A percentile compares a stretch with the other conserved stretches of the same genome.
These are phyloP conservation scores for Polia nebulosa DNA, from an alignment of 2,888 invertebrate species.

Conservation along the genomic window DNA sequence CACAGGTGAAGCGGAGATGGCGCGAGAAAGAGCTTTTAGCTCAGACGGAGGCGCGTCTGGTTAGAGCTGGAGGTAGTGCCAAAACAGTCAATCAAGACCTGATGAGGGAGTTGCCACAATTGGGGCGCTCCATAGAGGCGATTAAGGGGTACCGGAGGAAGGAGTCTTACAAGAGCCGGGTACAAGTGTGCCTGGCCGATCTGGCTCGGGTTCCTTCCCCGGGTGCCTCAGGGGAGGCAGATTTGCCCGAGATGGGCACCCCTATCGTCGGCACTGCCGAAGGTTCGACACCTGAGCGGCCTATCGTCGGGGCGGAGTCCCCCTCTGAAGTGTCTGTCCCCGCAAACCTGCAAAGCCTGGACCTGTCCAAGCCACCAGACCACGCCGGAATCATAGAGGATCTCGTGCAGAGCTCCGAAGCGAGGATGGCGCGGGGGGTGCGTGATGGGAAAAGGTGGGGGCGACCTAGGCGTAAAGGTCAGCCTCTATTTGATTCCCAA, in stretches of 20 bases:
- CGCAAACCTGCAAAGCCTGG: not conserved
- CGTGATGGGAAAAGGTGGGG: not conserved
- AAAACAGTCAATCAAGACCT: fast-evolving
- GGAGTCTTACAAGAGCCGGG: conserved; percentile 13
- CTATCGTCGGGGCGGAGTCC: fast-evolving
- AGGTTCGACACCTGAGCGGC: not conserved
- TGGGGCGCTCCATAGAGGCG: conserved; percentile 19
- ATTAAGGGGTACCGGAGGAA: conserved; percentile 14
- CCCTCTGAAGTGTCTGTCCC: not conserved
- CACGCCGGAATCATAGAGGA: conserved; percentile 23
- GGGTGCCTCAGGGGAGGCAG: not conserved
- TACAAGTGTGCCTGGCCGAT: conserved; percentile 26
- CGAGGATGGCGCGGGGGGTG: conserved; percentile 15
- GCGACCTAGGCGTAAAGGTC: no score
- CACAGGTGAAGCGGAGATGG: no score
- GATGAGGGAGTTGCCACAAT: not conserved
- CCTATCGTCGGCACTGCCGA: not conserved
- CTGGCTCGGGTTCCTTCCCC: not conserved
- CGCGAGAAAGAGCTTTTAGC: no score
- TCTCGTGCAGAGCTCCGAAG: not conserved
- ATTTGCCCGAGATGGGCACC: not conserved
- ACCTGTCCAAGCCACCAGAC: not conserved
- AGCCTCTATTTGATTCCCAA: no score
- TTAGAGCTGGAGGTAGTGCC: conserved; percentile 8
- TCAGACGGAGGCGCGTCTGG: conserved; percentile 29